Conservation (phyloP, 2,888 invertebrate genomes). For the Meiosimyza decipiens region DNA sequence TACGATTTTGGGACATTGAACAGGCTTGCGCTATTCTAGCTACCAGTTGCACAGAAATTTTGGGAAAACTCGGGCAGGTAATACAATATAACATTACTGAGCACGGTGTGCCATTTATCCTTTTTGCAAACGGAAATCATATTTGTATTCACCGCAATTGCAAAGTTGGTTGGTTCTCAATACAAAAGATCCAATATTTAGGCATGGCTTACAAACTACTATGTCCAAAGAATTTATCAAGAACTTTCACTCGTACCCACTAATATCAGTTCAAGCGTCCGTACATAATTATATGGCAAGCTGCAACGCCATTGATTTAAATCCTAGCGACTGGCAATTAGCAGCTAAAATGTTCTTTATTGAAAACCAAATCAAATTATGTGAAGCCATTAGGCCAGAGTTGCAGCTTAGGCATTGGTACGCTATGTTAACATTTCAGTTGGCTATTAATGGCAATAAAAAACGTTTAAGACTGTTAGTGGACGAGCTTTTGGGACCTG, state of each 20-base stretch:
- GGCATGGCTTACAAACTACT: slow-evolving; percentile 67
- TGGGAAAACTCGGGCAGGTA: slow-evolving; percentile 68
- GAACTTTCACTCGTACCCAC: slow-evolving; percentile 60
- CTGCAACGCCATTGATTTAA: slow-evolving; percentile 52
- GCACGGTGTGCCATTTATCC: slow-evolving; percentile 83
- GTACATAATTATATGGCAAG: slow-evolving; percentile 57
- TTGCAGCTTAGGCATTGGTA: slow-evolving; percentile 66
- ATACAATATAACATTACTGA: slow-evolving; percentile 73
- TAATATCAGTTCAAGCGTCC: slow-evolving; percentile 63
- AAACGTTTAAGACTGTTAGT: slow-evolving; percentile 61
- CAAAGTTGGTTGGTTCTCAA: slow-evolving; percentile 75
- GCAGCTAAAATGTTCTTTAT: slow-evolving; percentile 64
- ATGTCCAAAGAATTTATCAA: slow-evolving; percentile 64
- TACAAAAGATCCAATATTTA: slow-evolving; percentile 70
- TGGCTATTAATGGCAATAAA: slow-evolving; percentile 62
- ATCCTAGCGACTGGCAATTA: slow-evolving; percentile 63
- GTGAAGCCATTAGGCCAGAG: slow-evolving; percentile 61
- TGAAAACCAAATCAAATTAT: slow-evolving; percentile 66
- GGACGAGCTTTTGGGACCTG: slow-evolving; percentile 59
- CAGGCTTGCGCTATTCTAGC: slow-evolving; percentile 53
- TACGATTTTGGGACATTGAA: slow-evolving; percentile 63
- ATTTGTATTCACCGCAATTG: slow-evolving; percentile 82
- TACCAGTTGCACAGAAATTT: slow-evolving; percentile 61
- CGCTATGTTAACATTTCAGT: slow-evolving; percentile 62
- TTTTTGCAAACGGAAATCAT: slow-evolving; percentile 87